Base-by-base conservation (phyloP, 2,113 vertebrate species). In the Hemibagrus wyckioides region DNA sequence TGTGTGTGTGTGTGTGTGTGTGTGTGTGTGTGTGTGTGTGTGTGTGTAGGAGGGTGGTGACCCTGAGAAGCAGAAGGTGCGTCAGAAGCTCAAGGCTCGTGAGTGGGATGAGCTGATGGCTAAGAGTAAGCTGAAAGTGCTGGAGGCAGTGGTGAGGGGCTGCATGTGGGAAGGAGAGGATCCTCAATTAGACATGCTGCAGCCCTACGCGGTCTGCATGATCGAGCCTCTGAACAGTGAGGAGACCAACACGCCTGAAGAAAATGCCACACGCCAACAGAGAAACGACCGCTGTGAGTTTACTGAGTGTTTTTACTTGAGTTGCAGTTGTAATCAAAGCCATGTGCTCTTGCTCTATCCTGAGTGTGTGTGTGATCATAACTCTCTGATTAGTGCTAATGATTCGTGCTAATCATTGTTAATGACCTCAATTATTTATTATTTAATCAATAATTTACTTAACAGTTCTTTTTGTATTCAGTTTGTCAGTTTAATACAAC, bases 31-130 rank as follows among this genome's bases (percentile, higher is more conserved):
- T 84, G 19, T 89, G 6, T 36, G 44, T 80, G 17, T 75, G 30
- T 80, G 36, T 75, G 28, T 85, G 23, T 89, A 99, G 98, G 97
- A 98, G 56, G 95, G 96, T 0, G 92, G 94, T 0, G 97, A 99
- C 89, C 94, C 95, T 0, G 98, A 99, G 94, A 99, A 99, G 88
- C 95, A 97, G 89, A 99, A 98, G 88, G 94, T 97, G 33, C 97
- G 95, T 10, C 98, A 99, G 86, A 97, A 94, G 56, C 94, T 99
- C 85, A 99, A 99, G 83, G 98, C 98, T 0, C 96, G 97, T 87
- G 98, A 99, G 71, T 99, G 98, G 98, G 98, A 98, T 0, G 98
- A 99, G 85, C 93, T 99, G 87, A 94, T 98, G 93, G 96, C 97
- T 86, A 99, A 98, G 92, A 97, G 97, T 94, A 95, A 97, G 86